Percentiles rank a stretch among this genome's conserved stretches.
Evolutionary conservation across 2,888 invertebrate species (phyloP).

Genomic region (Epinotia brunnichana): DNA sequence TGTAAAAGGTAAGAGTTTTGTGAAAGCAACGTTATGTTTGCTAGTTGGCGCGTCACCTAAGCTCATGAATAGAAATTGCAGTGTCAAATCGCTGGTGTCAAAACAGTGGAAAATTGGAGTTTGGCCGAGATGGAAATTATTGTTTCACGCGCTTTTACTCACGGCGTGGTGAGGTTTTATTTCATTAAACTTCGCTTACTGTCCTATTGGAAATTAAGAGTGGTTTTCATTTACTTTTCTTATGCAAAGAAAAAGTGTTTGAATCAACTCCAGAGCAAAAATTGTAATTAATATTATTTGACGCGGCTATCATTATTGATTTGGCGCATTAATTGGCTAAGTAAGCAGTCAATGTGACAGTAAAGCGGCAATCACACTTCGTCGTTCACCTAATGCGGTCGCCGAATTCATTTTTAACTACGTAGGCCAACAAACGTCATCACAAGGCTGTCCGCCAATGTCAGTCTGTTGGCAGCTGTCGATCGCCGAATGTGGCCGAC

Average conservation of each 20-base stretch:
- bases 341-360: too few species aligned
- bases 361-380: too few species aligned
- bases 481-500: too few species aligned
- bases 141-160: constrained; percentile 35
- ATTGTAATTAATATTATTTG: background rate
- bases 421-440: too few species aligned
- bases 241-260: background rate
- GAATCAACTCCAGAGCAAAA: background rate
- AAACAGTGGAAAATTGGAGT: constrained; percentile 43
- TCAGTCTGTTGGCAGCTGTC: too few species aligned
- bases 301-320: too few species aligned
- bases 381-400: too few species aligned
- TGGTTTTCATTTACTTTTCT: too few species aligned
- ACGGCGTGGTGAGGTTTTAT: constrained; percentile 8
- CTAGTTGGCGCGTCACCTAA: constrained; percentile 37
- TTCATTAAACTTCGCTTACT: constrained; percentile 1
- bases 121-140: constrained; percentile 32
- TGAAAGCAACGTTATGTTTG: constrained; percentile 17
- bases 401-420: too few species aligned
- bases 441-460: too few species aligned
- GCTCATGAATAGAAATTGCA: constrained; percentile 45
- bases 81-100: constrained; percentile 43
- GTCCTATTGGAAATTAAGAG: background rate
- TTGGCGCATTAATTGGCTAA: too few species aligned
- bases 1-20: background rate